Evolutionary conservation across 2,797 vertebrate species (phyloP), one percentile per base, ranked within the genome.

Genomic region (Danio jaintianensis): DNA sequence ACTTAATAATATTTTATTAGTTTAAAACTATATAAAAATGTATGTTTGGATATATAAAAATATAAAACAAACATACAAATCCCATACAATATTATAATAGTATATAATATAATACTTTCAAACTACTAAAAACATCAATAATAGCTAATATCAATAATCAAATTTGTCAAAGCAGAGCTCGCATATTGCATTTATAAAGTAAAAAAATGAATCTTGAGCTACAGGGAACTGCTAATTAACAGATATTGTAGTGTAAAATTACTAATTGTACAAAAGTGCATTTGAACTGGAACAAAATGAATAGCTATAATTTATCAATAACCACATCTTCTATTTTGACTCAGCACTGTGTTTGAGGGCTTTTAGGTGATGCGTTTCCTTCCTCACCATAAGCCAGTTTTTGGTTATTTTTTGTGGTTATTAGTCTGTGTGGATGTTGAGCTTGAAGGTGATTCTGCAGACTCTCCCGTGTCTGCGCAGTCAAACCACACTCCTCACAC

Each of bases 401-500:
- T 53, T 8, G 16, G 16, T 70, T 77, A 59, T 40, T 73, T 22
- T 82, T 77, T 50, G 29, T 10, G 29, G 22, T 70, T 71, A 22
- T 36, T n/a, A 47, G 42, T 64, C 93, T 95, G 55, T 91, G 89
- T 0, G 94, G 94, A 78, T 96, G 95, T 36, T 89, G 76, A 0
- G 79, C 70, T 20, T 89, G 91, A 47, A 94, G 88, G 0, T 96
- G 95, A 83, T 94, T 88, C 77, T 93, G 93, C 62, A 96, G 89
- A 84, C 92, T 92, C 88, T 94, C 93, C 82, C 95, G 93, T 0
- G 93, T 94, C 69, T 93, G 92, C 77, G 93, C 93, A 0, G 95
- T 95, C 89, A 94, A 92, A 80, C 95, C 95, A 0, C 95, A 96
- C 71, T 96, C 94, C 83, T 96, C 95, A 0, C 95, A 96, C 53